phyloP scores from a whole-genome alignment of 2,888 invertebrate genomes.

The Drosophila kokeensis region DNA sequence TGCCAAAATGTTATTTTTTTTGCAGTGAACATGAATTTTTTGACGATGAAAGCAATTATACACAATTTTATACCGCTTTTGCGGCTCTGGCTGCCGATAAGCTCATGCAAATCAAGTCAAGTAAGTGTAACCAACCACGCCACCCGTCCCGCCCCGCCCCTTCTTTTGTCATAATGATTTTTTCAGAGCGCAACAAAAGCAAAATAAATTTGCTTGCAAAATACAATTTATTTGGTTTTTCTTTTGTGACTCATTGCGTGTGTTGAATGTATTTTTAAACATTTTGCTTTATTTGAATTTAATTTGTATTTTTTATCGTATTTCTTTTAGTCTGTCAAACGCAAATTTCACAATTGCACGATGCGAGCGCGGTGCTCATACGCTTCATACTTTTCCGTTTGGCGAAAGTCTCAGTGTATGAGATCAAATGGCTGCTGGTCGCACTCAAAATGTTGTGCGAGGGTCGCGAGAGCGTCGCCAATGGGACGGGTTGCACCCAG shows the following conservation, averaged over 20 bases:
- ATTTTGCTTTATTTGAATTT: slow-evolving; percentile 16
- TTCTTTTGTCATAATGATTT: slow-evolving; percentile 48
- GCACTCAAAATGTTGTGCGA: slow-evolving; percentile 90
- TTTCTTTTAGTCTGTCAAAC: slow-evolving; percentile 88
- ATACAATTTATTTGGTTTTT: slow-evolving; percentile 26
- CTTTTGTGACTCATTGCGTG: slow-evolving; percentile 47
- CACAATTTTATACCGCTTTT: slow-evolving; percentile 94
- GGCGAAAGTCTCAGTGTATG: slow-evolving; percentile 84
- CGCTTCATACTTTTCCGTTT: slow-evolving; percentile 87
- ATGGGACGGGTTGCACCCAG: slow-evolving; percentile 52
- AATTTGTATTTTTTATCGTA: slow-evolving; percentile 22
- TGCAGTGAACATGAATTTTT: slow-evolving; percentile 94
- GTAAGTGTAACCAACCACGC: slow-evolving; percentile 72
- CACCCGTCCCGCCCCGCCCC: neutral
- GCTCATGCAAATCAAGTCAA: slow-evolving; percentile 87
- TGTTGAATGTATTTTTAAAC: slow-evolving; percentile 8
- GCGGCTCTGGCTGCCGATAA: slow-evolving; percentile 94
- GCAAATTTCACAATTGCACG: slow-evolving; percentile 88
- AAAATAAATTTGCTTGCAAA: slow-evolving; percentile 24
- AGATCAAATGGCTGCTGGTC: slow-evolving; percentile 88
- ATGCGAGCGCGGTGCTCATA: slow-evolving; percentile 89
- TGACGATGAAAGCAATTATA: slow-evolving; percentile 92
- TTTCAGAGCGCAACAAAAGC: slow-evolving; percentile 40
- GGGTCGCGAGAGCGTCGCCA: slow-evolving; percentile 81
- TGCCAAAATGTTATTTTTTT: slow-evolving; percentile 55